phyloP scores from a whole-genome alignment of 2,113 vertebrate genomes.

The Camarhynchus parvulus region DNA sequence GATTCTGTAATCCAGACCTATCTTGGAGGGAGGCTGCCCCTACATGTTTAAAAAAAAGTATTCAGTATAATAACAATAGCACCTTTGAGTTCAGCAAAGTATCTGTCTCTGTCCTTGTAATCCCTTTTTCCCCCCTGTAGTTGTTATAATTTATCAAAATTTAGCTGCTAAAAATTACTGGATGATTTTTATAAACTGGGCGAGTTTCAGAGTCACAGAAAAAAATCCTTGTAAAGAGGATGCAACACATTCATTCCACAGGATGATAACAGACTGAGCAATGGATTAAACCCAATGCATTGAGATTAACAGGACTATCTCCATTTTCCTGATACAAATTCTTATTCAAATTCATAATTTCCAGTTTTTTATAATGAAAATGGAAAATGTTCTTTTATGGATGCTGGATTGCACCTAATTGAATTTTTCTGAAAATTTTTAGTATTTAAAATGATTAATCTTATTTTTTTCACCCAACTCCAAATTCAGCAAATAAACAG shows the following conservation, averaged over 20 bases:
- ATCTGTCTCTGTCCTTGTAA: not conserved
- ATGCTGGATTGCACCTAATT: not conserved
- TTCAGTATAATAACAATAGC: not conserved
- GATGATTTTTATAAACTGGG: not conserved
- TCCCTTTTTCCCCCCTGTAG: not conserved
- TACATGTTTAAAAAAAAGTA: not conserved
- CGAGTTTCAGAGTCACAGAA: not conserved
- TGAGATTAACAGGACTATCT: not conserved
- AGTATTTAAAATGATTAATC: not conserved
- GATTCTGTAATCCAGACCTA: not conserved
- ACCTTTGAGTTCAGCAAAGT: not conserved
- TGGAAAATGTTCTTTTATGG: not conserved
- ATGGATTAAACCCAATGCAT: not conserved
- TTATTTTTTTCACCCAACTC: not conserved
- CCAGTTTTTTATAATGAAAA: not conserved
- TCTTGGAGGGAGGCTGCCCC: not conserved
- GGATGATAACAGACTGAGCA: not conserved
- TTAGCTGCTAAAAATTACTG: not conserved
- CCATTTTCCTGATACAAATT: not conserved
- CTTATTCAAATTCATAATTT: not conserved
- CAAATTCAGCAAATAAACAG: conserved; percentile 1
- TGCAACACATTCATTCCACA: not conserved
- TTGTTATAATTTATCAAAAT: not conserved
- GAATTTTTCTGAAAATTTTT: not conserved
- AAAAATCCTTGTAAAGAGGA: not conserved